These are phyloP conservation scores for Cremastobaeus sp. DNA, from an alignment of 2,888 invertebrate genomes.

Conservation along the genomic window DNA sequence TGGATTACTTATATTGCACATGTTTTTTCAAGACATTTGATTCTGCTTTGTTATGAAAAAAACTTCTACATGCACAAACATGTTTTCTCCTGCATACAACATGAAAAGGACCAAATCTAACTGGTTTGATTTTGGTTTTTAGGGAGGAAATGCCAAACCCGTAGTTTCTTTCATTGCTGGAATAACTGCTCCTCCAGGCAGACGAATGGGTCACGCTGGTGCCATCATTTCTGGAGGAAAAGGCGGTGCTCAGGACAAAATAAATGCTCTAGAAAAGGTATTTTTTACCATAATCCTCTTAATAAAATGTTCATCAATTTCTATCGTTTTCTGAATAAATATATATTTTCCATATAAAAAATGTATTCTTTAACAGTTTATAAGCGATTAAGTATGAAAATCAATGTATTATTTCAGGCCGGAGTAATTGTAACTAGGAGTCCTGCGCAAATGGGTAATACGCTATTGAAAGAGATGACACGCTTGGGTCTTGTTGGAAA, in stretches of 20 bases:
- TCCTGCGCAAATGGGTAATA: constrained; percentile 96
- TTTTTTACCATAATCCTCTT: not conserved
- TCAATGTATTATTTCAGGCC: too few species aligned
- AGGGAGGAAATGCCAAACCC: constrained; percentile 85
- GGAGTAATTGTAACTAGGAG: constrained; percentile 96
- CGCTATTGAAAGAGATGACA: constrained; percentile 93
- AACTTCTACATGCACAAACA: too few species aligned
- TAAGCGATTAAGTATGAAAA: too few species aligned
- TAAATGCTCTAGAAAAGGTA: constrained; percentile 91
- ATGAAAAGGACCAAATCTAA: too few species aligned
- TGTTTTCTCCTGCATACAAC: too few species aligned
- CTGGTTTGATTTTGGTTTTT: constrained; percentile 54
- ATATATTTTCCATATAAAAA: too few species aligned
- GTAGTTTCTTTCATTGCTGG: constrained; percentile 51
- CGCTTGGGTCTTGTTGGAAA: constrained; percentile 81
- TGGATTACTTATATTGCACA: too few species aligned
- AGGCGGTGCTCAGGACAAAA: constrained; percentile 88
- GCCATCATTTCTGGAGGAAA: constrained; percentile 52
- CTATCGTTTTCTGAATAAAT: too few species aligned
- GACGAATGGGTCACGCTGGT: constrained; percentile 57
- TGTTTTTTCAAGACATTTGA: too few species aligned
- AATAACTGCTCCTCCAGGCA: constrained; percentile 51
- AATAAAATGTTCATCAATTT: too few species aligned
- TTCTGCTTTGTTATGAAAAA: too few species aligned
- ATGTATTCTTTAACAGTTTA: too few species aligned